Conservation (phyloP, 2,888 invertebrate genomes). For the Ellobium chinense region DNA sequence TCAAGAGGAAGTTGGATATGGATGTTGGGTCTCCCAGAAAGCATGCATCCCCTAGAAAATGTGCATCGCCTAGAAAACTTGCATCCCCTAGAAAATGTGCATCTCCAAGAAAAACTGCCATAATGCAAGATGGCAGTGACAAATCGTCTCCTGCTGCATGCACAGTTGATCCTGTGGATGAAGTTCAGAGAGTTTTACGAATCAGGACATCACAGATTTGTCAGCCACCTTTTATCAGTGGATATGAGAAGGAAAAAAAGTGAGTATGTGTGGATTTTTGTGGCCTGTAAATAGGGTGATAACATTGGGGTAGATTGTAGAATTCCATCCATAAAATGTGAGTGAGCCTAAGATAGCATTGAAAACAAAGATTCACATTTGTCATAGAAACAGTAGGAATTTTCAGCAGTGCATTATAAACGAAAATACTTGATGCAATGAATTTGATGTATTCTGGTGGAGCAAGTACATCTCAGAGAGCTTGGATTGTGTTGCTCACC, state of each 20-base stretch:
- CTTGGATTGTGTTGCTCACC: no score
- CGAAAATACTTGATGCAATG: no score
- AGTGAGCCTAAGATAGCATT: background rate
- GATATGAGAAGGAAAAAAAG: constrained; percentile 58
- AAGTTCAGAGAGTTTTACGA: constrained; percentile 49
- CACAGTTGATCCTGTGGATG: constrained; percentile 20
- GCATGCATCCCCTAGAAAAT: no score
- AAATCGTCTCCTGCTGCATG: background rate
- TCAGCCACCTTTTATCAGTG: constrained; percentile 56
- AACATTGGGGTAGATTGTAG: background rate
- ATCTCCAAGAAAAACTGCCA: constrained; percentile 3
- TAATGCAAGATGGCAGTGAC: background rate
- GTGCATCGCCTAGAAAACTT: no score
- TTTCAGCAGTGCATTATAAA: no score
- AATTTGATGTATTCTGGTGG: no score
- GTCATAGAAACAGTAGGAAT: background rate
- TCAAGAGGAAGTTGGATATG: no score
- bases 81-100: background rate
- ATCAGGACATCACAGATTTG: constrained; percentile 56
- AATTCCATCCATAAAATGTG: background rate
- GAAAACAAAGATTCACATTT: background rate
- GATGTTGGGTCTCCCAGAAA: no score
- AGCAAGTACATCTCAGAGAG: no score
- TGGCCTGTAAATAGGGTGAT: background rate
- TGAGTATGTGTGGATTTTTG: constrained; percentile 32